These are phyloP conservation scores for Tetragnatha montana DNA, from an alignment of 2,888 invertebrate genomes.

Conservation along the genomic window DNA sequence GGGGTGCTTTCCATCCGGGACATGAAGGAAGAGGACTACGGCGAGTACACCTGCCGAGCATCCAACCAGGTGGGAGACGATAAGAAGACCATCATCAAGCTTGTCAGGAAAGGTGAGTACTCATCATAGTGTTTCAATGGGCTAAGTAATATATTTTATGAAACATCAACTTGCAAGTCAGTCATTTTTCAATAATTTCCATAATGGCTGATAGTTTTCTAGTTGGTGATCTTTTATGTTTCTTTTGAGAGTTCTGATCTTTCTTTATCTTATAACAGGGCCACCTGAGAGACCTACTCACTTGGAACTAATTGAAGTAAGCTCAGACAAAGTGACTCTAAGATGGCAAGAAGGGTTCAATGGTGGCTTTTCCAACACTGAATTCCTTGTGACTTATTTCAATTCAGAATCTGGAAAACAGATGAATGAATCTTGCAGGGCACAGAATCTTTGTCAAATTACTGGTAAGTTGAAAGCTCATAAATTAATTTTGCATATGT, in stretches of 20 bases:
- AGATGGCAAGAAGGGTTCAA: slow-evolving; percentile 94
- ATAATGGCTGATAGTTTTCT: no score
- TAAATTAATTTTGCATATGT: no score
- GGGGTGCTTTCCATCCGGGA: slow-evolving; percentile 83
- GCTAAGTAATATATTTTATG: neutral
- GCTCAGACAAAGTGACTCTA: slow-evolving; percentile 86
- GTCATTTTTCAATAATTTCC: no score
- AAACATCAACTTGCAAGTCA: neutral
- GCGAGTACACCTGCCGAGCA: slow-evolving; percentile 92
- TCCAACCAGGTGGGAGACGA: slow-evolving; percentile 86
- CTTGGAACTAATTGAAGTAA: slow-evolving; percentile 84
- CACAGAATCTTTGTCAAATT: slow-evolving; percentile 91
- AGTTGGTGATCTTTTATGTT: no score
- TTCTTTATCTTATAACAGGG: slow-evolving; percentile 75
- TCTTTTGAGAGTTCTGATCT: neutral
- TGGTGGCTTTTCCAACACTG: slow-evolving; percentile 88
- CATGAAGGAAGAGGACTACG: slow-evolving; percentile 82
- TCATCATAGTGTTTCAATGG: no score
- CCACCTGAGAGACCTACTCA: slow-evolving; percentile 89
- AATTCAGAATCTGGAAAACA: slow-evolving; percentile 83
- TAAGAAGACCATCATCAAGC: slow-evolving; percentile 79
- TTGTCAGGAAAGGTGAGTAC: slow-evolving; percentile 84
- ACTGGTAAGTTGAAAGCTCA: slow-evolving; percentile 76
- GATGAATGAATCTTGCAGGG: slow-evolving; percentile 80
- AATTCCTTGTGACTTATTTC: slow-evolving; percentile 82